phyloP scores from a whole-genome alignment of 2,797 vertebrate species.

The Amblyraja radiata region DNA sequence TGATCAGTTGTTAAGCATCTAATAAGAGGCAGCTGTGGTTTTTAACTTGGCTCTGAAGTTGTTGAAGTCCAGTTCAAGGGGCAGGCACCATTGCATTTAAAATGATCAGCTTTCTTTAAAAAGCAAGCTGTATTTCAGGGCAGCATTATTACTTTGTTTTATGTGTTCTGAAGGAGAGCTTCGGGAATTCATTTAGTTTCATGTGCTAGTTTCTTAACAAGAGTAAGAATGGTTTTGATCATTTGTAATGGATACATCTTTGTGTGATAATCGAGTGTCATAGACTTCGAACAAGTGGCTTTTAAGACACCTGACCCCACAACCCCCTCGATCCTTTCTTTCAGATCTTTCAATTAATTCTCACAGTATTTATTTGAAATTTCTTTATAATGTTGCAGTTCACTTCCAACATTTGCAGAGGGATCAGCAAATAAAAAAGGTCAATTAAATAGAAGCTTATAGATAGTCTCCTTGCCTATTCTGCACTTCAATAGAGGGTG shows the following conservation, averaged over 20 bases:
- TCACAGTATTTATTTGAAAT: conserved; percentile 8
- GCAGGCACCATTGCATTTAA: conserved; percentile 61
- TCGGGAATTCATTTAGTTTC: conserved; percentile 67
- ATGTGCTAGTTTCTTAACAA: conserved; percentile 62
- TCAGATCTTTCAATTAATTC: conserved; percentile 25
- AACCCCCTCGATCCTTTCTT: neutral
- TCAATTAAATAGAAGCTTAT: conserved; percentile 47
- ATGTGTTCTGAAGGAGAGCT: conserved; percentile 61
- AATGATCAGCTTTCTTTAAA: conserved; percentile 56
- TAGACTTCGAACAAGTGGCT: neutral
- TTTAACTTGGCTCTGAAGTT: conserved; percentile 42
- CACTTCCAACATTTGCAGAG: conserved; percentile 73
- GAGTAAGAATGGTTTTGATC: conserved; percentile 39
- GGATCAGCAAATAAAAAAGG: conserved; percentile 77
- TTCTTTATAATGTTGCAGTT: conserved; percentile 72
- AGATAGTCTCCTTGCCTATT: conserved; percentile 41
- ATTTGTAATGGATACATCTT: conserved; percentile 4
- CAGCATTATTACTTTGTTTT: conserved; percentile 62
- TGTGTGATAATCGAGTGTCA: neutral
- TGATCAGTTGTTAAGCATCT: conserved; percentile 41
- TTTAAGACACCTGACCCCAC: neutral
- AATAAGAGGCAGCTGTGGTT: conserved; percentile 44
- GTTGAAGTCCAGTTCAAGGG: conserved; percentile 49
- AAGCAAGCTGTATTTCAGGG: conserved; percentile 60
- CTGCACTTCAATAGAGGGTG: conserved; percentile 60